phyloP scores from a whole-genome alignment of 2,888 invertebrate species.

The Platycheirus rosarum region DNA sequence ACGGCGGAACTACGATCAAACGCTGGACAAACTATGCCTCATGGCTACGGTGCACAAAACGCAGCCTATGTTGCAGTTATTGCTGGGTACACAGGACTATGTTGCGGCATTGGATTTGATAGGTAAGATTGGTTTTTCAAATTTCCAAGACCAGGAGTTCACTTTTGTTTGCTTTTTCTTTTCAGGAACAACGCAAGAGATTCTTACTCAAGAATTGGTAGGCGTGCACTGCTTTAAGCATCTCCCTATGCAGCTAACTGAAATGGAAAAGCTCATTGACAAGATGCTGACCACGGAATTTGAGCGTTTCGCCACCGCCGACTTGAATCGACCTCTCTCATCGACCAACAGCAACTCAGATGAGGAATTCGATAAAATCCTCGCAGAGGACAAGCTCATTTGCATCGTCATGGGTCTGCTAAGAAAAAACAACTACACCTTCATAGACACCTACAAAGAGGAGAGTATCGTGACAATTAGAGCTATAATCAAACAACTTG shows the following conservation, averaged over 20 bases:
- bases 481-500: constrained; percentile 93
- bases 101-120: constrained; percentile 98
- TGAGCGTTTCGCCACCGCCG: constrained; percentile 93
- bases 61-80: constrained; percentile 97
- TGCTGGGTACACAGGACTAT: constrained; percentile 97
- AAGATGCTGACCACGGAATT: constrained; percentile 98
- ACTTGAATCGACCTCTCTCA: constrained; percentile 91
- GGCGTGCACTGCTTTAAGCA: constrained; percentile 98
- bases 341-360: constrained; percentile 82
- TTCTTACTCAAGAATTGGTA: constrained; percentile 93
- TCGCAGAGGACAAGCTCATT: constrained; percentile 93
- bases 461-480: constrained; percentile 95
- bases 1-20: constrained; percentile 86
- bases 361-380: constrained; percentile 81
- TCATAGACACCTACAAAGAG: constrained; percentile 92
- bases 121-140: constrained; percentile 81
- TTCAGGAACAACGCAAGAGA: constrained; percentile 92
- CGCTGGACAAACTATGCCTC: constrained; percentile 90
- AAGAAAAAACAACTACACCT: constrained; percentile 92
- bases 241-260: constrained; percentile 96
- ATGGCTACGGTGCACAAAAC: constrained; percentile 99
- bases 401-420: constrained; percentile 95
- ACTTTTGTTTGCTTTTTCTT: no score
- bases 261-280: constrained; percentile 97
- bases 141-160: no score